Evolutionary conservation across 2,113 vertebrate genomes (phyloP).

Genomic region (Lates calcarifer): DNA sequence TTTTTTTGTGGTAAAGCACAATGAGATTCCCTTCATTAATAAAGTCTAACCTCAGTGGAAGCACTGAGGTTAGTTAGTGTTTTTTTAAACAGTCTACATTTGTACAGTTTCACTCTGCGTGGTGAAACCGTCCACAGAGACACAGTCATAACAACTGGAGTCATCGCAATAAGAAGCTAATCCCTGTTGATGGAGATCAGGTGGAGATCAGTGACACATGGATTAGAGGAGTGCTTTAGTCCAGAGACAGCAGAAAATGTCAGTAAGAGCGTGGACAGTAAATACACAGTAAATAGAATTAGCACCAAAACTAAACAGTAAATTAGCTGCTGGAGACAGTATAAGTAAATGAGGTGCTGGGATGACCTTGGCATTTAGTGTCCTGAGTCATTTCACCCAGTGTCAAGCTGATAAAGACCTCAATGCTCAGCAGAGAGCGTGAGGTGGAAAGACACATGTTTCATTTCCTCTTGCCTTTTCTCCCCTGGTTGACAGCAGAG

Average conservation of each 20-base stretch:
- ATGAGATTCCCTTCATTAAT: not conserved
- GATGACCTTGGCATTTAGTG: conserved; percentile 49
- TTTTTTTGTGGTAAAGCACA: not conserved
- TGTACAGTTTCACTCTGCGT: not conserved
- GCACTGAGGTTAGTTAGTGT: too few relatives aligned
- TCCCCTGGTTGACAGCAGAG: conserved; percentile 51
- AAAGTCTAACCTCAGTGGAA: not conserved
- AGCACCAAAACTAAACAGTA: conserved; percentile 66
- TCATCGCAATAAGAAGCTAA: conserved; percentile 60
- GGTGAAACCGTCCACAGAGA: conserved; percentile 24
- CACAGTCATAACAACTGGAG: conserved; percentile 60
- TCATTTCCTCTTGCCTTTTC: conserved; percentile 44
- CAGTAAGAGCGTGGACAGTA: conserved; percentile 62
- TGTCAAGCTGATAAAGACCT: conserved; percentile 36
- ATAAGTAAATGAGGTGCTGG: conserved; percentile 55
- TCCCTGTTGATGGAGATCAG: conserved; percentile 71
- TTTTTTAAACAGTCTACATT: conserved; percentile 12
- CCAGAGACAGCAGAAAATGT: conserved; percentile 40
- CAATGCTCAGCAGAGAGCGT: conserved; percentile 9
- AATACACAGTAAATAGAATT: conserved; percentile 76
- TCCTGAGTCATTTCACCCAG: conserved; percentile 7
- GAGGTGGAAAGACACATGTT: conserved; percentile 41
- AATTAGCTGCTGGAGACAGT: conserved; percentile 31
- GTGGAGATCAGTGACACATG: conserved; percentile 50
- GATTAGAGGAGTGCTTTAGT: conserved; percentile 66